Base-by-base conservation (phyloP, 2,113 vertebrate species). In the Pteropus alecto region DNA sequence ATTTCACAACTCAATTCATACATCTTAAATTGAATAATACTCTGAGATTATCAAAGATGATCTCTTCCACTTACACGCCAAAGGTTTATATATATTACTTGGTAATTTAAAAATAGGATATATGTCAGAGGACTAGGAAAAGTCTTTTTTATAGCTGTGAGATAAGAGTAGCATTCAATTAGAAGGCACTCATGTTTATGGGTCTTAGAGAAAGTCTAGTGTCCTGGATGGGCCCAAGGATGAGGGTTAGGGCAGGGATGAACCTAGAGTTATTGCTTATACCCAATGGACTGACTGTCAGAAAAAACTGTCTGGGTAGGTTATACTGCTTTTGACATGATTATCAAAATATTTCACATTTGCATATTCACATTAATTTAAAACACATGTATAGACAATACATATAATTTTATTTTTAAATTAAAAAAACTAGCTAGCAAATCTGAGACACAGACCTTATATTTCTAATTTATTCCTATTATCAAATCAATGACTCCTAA, bases 1-100 rank as follows among this genome's bases (percentile, higher is more conserved):
- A 95, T 96, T 98, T 97, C 93, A 92, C 94, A 97, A 87, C 92
- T 90, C 87, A 83, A 85, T 58, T 96, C 79, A 95, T 81, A 91
- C 6, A 22, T 94, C 94, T 95, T 93, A 94, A 95, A 41, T 84
- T 92, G 93, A 98, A 58, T 73, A 96, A 96, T 93, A 96, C 21
- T 84, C 89, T 94, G 63, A 95, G 92, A 94, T 90, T 89, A 96
- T 86, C 56, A 38, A 71, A 91, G 95, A 92, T 95, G 90, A 97
- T 95, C 76, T 97, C 61, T 90, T 84, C 68, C 65, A 97, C 89
- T 97, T 97, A 87, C 3, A 18, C 43, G 54, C 51, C 78, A n/a
- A 83, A 89, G 86, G 96, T 94, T 92, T 94, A 95, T 90, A 93
- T 21, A 51, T 51, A 65, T 86, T 73, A 91, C 92, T 85, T 93